These are phyloP conservation scores for Mythimna pallens DNA, from an alignment of 2,888 invertebrate genomes.

Conservation along the genomic window DNA sequence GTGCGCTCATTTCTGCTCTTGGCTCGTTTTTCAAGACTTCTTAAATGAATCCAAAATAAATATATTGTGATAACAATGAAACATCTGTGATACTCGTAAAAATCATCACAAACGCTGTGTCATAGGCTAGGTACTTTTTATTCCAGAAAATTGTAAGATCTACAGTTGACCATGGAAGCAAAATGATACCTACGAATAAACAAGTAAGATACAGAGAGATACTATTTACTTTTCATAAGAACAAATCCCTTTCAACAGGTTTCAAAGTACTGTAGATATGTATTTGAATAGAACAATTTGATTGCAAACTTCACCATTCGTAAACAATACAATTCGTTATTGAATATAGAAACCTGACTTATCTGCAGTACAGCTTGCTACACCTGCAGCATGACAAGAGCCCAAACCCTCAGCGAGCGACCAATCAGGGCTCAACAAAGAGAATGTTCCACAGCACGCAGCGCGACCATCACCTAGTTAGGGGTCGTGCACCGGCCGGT, in stretches of 20 bases:
- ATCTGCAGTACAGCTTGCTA: background rate
- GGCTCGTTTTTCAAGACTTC: too few species aligned
- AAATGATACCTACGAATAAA: background rate
- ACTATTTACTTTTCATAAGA: too few species aligned
- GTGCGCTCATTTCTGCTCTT: too few species aligned
- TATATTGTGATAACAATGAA: too few species aligned
- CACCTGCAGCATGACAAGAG: background rate
- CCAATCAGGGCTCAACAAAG: conserved; percentile 51
- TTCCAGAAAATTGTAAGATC: too few species aligned
- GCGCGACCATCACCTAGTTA: conserved; percentile 71
- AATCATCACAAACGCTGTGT: too few species aligned
- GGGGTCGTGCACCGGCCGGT: conserved; percentile 60
- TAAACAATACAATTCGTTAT: background rate
- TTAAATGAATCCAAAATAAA: too few species aligned
- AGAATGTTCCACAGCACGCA: conserved; percentile 51
- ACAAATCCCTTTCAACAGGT: background rate
- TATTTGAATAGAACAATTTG: background rate
- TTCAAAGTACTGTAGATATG: background rate
- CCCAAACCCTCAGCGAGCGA: conserved; percentile 1
- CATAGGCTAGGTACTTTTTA: too few species aligned
- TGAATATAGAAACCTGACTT: background rate
- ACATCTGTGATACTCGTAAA: too few species aligned
- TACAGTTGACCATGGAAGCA: background rate
- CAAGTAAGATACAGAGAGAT: background rate
- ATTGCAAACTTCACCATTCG: background rate